phyloP scores from a whole-genome alignment of 1,140 invertebrate species.

The Achatina immaculata region DNA sequence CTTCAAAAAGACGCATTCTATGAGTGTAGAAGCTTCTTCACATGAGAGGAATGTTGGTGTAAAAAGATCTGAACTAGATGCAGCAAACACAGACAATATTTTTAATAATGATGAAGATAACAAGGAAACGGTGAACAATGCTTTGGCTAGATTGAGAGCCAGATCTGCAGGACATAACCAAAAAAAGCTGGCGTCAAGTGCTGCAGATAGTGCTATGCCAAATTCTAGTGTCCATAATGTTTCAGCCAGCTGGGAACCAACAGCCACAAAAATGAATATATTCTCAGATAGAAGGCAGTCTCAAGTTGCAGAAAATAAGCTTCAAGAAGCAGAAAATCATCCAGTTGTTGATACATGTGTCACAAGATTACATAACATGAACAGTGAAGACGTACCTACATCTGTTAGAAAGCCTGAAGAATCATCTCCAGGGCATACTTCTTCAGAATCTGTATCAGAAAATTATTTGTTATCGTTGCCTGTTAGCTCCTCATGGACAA shows the following conservation, averaged over 20 bases:
- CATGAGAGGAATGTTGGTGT: no score
- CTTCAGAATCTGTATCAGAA: neutral
- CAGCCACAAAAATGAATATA: neutral
- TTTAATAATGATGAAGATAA: neutral
- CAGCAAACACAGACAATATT: neutral
- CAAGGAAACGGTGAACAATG: neutral
- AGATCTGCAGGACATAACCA: neutral
- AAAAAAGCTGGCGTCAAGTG: no score
- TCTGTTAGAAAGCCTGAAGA: neutral
- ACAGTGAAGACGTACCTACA: neutral
- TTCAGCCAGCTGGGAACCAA: neutral
- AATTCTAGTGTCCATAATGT: neutral
- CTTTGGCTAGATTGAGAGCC: neutral
- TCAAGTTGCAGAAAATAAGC: neutral
- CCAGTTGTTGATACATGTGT: no score
- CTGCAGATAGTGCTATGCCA: no score
- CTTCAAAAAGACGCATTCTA: no score
- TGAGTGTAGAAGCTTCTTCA: no score
- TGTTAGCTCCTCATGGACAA: neutral
- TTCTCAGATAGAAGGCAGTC: neutral
- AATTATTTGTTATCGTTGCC: neutral
- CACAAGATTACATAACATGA: neutral
- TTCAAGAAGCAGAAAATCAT: neutral
- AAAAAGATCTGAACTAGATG: no score
- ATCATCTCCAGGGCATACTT: neutral